Base-by-base conservation (phyloP, 2,888 invertebrate genomes). In the Cephus pulcher region DNA sequence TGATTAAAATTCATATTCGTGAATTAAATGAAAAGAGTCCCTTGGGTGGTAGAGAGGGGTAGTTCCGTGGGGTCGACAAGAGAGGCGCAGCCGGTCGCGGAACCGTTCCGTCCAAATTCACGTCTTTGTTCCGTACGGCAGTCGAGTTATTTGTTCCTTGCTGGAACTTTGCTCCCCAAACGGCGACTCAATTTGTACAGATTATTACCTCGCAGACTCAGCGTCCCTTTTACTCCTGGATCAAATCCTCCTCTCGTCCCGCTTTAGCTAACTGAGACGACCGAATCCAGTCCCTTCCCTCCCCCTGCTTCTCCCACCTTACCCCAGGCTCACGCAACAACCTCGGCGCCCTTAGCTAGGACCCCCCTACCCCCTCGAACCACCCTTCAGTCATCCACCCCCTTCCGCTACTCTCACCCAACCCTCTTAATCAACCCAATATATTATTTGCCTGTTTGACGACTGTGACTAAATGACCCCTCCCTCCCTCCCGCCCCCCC, bases 391-490 rank as follows among this genome's bases (percentile, higher is more conserved):
- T 71, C 71, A 23, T 34, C 71, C 12, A 15, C 32, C 71, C 71
- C 71, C 12, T 6, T 3, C 71, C 71, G 3, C 71, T 1, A 71
- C 32, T 15, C 33, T 71, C 32, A 4, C 71, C 33, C 71, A 34
- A 32, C 9, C 71, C 78, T 75, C 75, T 78, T 78, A 75, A 78
- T 78, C 78, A 78, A 78, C 70, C 78, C 78, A 78, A 78, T 78
- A 78, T 78, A 78, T 78, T 78, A 78, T 78, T 78, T 75, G 78
- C 75, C 78, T 70, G 78, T 56, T 78, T 78, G 78, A 78, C 78
- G 78, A 78, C 78, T 78, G 75, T 78, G 78, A 78, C 75, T 78
- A 78, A 78, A 78, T 75, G 78, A 12, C 56, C 75, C 37, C 23
- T 4, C 15, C 12, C 12, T 0, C 12, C 33, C 40, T n/a, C 34